phyloP scores from a whole-genome alignment of 2,888 invertebrate genomes.

The Acrocyrtus sp. region DNA sequence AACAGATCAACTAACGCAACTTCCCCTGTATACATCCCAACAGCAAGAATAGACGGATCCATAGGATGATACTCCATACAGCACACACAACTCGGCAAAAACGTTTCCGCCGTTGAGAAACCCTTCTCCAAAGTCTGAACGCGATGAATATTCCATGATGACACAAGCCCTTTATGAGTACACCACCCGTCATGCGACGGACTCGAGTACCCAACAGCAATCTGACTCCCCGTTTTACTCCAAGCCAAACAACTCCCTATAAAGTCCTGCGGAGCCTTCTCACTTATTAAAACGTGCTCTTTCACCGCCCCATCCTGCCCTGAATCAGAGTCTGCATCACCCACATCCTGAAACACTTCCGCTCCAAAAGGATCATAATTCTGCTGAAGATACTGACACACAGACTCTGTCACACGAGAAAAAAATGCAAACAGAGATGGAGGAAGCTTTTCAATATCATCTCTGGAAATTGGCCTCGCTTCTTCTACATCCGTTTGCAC shows the following conservation, averaged over 20 bases:
- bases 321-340: constrained; percentile 27
- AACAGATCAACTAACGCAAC: constrained; percentile 56
- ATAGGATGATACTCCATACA: constrained; percentile 59
- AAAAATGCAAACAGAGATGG: constrained; percentile 62
- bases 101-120: constrained; percentile 53
- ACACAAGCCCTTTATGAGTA: constrained; percentile 52
- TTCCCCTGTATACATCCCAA: constrained; percentile 58
- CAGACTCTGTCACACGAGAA: constrained; percentile 56
- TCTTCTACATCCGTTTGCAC: constrained; percentile 30
- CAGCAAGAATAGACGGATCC: constrained; percentile 53
- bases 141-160: constrained; percentile 56
- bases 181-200: constrained; percentile 58
- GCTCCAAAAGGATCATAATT: constrained; percentile 56
- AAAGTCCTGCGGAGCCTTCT: constrained; percentile 47
- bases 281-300: constrained; percentile 48
- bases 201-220: constrained; percentile 58
- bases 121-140: constrained; percentile 33
- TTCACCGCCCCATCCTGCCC: constrained; percentile 39
- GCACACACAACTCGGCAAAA: constrained; percentile 53
- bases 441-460: constrained; percentile 51
- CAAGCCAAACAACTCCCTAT: constrained; percentile 57
- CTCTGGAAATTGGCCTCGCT: constrained; percentile 23
- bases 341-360: constrained; percentile 54
- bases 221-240: constrained; percentile 60
- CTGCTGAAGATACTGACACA: constrained; percentile 57